A percentile compares a stretch with the other conserved stretches of the same genome.
These are phyloP conservation scores for Drosophila kikkawai DNA, from an alignment of 1,140 invertebrate genomes.

Conservation along the genomic window DNA sequence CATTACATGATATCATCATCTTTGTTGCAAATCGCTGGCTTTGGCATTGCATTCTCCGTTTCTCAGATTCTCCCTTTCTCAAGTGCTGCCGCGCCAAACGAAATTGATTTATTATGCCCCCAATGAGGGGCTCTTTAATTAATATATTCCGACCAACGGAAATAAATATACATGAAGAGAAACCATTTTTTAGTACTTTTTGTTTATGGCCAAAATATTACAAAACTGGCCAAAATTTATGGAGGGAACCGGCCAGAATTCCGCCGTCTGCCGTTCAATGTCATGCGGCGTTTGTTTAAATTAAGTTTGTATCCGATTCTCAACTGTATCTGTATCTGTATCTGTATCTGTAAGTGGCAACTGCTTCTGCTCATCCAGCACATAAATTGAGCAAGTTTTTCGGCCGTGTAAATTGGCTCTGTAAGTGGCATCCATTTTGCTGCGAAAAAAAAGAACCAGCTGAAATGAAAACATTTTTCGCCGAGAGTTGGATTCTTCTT, in stretches of 20 bases:
- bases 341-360: conserved; percentile 18
- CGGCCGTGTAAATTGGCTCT: conserved; percentile 65
- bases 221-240: conserved; percentile 77
- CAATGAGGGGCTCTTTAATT: conserved; percentile 40
- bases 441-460: conserved; percentile 12
- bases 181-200: conserved; percentile 44
- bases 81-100: conserved; percentile 31
- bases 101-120: conserved; percentile 46
- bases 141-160: conserved; percentile 28
- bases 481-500: conserved; percentile 29
- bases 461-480: conserved; percentile 42
- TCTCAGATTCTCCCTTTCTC: conserved; percentile 26
- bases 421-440: conserved; percentile 34
- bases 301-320: conserved; percentile 41
- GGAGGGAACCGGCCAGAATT: conserved; percentile 63
- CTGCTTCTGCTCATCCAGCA: conserved; percentile 27
- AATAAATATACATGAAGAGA: conserved; percentile 26
- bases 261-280: conserved; percentile 66
- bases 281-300: conserved; percentile 66
- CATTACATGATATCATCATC: conserved; percentile 50
- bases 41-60: conserved; percentile 33
- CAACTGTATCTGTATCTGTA: neutral
- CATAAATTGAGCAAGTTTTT: conserved; percentile 64
- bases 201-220: conserved; percentile 63
- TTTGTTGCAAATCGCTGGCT: conserved; percentile 60